These are phyloP conservation scores for Sarcoramphus papa DNA, from an alignment of 2,797 vertebrate genomes.

Conservation along the genomic window DNA sequence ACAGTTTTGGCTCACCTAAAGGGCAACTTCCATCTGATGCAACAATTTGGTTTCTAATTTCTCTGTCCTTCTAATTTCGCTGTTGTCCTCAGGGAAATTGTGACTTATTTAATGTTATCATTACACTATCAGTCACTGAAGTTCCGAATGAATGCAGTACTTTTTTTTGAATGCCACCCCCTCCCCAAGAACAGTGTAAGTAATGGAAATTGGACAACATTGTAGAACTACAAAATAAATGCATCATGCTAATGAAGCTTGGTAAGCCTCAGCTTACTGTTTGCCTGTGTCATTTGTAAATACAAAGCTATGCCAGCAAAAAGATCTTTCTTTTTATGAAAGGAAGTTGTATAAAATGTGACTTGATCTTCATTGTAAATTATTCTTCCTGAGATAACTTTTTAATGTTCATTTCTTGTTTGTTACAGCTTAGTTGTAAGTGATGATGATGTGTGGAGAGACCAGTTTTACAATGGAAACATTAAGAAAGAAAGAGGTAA, in stretches of 20 bases:
- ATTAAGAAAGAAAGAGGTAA: constrained; percentile 81
- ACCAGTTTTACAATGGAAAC: constrained; percentile 83
- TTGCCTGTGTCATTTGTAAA: neutral
- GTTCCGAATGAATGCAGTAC: neutral
- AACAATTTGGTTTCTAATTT: neutral
- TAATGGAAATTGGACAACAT: neutral
- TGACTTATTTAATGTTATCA: neutral
- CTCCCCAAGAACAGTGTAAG: neutral
- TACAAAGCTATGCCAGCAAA: neutral
- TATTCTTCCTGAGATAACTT: neutral
- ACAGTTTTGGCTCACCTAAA: neutral
- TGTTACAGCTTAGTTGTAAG: constrained; percentile 80
- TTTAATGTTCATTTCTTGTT: neutral
- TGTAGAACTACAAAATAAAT: neutral
- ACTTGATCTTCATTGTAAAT: neutral
- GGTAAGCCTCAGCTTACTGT: neutral
- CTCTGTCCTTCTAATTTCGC: neutral
- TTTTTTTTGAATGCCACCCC: neutral
- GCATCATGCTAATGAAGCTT: neutral
- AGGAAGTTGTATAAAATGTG: neutral
- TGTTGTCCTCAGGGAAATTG: neutral
- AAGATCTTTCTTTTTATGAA: neutral
- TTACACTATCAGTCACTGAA: neutral
- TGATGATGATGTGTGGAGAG: constrained; percentile 80
- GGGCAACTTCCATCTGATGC: neutral